Evolutionary conservation across 1,140 invertebrate species (phyloP), one percentile per base, ranked within the genome.

Genomic region (Meloidogyne exigua): DNA sequence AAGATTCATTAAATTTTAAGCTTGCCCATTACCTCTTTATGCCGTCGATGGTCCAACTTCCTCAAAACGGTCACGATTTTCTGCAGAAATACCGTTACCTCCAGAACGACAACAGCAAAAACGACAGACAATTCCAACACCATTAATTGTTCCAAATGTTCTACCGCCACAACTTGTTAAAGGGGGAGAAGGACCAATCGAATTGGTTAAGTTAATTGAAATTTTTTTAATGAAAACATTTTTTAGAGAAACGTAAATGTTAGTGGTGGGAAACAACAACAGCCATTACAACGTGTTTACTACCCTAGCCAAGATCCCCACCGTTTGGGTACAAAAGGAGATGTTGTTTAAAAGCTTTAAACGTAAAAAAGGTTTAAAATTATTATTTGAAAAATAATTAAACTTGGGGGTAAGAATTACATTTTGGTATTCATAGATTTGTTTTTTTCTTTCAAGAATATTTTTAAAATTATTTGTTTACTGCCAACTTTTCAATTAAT

Each of bases 251-350:
- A 71, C 18, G 23, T 26, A 26, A 39, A 39, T 39, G 5, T 57
- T 11, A 13, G 10, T 39, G 32, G 68, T 62, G 49, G 49, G 9
- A 57, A 57, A 57, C 49, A 57, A 57, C 49, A 49, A 49, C 44
- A 49, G 18, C 11, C 11, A 44, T 39, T 36, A 12, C 71, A 2
- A 36, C 36, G 57, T 25, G 23, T 81, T 18, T 82, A 87, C 64
- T 87, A 87, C 75, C 87, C 85, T 15, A 85, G 83, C 65, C 85
- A 87, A 75, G 87, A 87, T 80, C 85, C 85, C 0, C 80, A 86
- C 21, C 77, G 87, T 68, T 67, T 88, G 15, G 85, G 85, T 25
- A 76, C 85, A 10, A 88, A 85, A 36, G 85, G 79, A 21, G 85
- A 84, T 65, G 81, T 86, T 36, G 77, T 83, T 32, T 83, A 81